phyloP scores from a whole-genome alignment of 37 sponge, comb jelly and placozoan genomes.

The Geodia barretti region DNA sequence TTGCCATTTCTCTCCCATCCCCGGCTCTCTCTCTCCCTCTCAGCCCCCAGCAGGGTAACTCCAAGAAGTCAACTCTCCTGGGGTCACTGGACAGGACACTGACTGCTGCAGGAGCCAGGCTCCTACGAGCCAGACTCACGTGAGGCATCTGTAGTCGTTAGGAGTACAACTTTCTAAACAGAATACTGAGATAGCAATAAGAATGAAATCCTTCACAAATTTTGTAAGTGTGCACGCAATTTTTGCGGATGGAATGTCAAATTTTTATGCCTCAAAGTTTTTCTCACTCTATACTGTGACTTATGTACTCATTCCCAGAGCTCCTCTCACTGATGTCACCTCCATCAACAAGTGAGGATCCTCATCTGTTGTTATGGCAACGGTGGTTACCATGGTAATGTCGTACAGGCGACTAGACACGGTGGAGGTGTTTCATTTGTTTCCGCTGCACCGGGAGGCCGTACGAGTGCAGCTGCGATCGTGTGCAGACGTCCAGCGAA shows the following conservation, averaged over 20 bases:
- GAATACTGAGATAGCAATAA: not conserved
- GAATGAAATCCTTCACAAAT: not conserved
- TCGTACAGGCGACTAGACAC: conserved; percentile 52
- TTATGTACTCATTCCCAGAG: conserved; percentile 3
- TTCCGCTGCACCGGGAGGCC: conserved; percentile 21
- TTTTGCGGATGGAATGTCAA: no score
- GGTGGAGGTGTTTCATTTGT: conserved; percentile 59
- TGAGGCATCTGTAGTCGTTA: conserved; percentile 4
- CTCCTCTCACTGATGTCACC: conserved; percentile 61
- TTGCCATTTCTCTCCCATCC: no score
- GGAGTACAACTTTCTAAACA: not conserved
- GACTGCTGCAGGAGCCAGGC: conserved; percentile 71
- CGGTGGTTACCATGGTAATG: not conserved
- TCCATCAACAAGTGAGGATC: conserved; percentile 43
- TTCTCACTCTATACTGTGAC: not conserved
- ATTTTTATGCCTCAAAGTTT: no score
- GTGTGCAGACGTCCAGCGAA: conserved; percentile 70
- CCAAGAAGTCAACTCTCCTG: conserved; percentile 67
- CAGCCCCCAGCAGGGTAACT: conserved; percentile 62
- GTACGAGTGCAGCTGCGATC: conserved; percentile 34
- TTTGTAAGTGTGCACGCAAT: no score
- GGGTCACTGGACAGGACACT: conserved; percentile 75
- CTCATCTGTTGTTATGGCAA: not conserved
- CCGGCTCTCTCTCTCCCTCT: no score
- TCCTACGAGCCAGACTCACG: conserved; percentile 60